phyloP scores from a whole-genome alignment of 2,888 invertebrate species.

The Spodoptera littoralis region DNA sequence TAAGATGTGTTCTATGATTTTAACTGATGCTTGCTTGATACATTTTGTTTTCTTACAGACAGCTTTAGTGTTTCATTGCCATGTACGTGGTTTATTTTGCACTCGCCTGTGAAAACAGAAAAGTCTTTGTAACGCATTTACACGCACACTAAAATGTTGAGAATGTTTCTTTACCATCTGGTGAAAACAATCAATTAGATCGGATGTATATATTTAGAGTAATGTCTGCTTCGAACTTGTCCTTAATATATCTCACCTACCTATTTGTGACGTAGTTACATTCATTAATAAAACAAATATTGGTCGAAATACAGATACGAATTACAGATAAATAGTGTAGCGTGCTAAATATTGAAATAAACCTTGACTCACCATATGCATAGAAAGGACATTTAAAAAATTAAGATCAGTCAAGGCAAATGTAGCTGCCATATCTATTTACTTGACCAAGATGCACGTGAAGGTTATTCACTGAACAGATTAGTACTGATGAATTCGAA shows the following conservation, averaged over 20 bases:
- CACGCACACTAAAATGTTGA: slow-evolving; percentile 57
- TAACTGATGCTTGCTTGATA: slow-evolving; percentile 74
- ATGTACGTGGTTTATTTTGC: slow-evolving; percentile 63
- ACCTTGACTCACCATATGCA: slow-evolving; percentile 46
- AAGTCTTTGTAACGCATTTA: slow-evolving; percentile 52
- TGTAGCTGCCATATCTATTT: slow-evolving; percentile 26
- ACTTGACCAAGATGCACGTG: slow-evolving; percentile 21
- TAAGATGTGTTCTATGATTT: slow-evolving; percentile 65
- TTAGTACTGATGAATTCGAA: slow-evolving; percentile 25
- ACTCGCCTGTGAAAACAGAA: slow-evolving; percentile 57
- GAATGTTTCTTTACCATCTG: slow-evolving; percentile 27
- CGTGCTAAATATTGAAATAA: slow-evolving; percentile 28
- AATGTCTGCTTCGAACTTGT: slow-evolving; percentile 19
- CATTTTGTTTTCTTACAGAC: slow-evolving; percentile 61
- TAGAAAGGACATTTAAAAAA: slow-evolving; percentile 45
- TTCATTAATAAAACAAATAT: neutral
- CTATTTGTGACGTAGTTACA: too few species aligned
- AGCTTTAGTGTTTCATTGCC: slow-evolving; percentile 66
- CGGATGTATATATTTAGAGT: slow-evolving; percentile 16
- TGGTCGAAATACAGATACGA: slow-evolving; percentile 4
- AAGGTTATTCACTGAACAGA: slow-evolving; percentile 34
- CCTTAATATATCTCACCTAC: slow-evolving; percentile 7
- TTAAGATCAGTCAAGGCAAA: slow-evolving; percentile 46
- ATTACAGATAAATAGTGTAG: slow-evolving; percentile 32
- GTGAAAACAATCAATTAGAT: slow-evolving; percentile 29